Base-by-base conservation (phyloP, 2,888 invertebrate genomes). In the Callyntrura sp. region DNA sequence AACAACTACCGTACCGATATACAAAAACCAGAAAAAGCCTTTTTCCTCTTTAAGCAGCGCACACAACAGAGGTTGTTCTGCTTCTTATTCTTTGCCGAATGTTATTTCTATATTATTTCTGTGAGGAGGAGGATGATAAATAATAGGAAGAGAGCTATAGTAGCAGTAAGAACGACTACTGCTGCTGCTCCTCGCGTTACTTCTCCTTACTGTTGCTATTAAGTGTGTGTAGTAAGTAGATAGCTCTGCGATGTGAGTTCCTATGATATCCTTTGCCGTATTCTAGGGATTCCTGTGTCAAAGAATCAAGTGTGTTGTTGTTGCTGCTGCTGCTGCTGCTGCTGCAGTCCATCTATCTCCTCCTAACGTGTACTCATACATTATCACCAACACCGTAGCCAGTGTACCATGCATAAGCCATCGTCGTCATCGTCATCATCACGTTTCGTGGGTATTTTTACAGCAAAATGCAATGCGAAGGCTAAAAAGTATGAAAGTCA, bases 401-500 rank as follows among this genome's bases (percentile, higher is more conserved):
- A 78, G 20, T 51, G 45, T 84, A 55, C 73, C 70, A 82, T 84
- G 83, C 20, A 79, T 65, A 23, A 43, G 23, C 65, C 43, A 62
- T 82, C 82, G 48, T 43, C 43, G 20, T n/a, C 81, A 60, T 25
- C 51, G 23, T 43, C 62, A 45, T 45, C 43, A 45, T 20, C 55
- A 20, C 4, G 23, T 45, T 45, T 45, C 20, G 23, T 83, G 51
- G 28, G 43, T 68, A 82, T 62, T 78, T 62, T 78, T 12, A 62
- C 62, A 48, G 28, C 82, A 48, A 79, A 88, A 88, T 85, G 85
- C 89, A 89, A 89, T 89, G 89, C 85, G 89, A 89, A 89, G 89
- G 89, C 89, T 89, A 88, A 62, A 87, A 78, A 88, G 62, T 78
- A 88, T 88, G 84, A 88, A 84, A 88, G 84, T 88, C 88, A 79